A percentile compares a stretch with the other conserved stretches of the same genome.
Conservation (phyloP, 2,797 vertebrate genomes). For the Octomys mimax region DNA sequence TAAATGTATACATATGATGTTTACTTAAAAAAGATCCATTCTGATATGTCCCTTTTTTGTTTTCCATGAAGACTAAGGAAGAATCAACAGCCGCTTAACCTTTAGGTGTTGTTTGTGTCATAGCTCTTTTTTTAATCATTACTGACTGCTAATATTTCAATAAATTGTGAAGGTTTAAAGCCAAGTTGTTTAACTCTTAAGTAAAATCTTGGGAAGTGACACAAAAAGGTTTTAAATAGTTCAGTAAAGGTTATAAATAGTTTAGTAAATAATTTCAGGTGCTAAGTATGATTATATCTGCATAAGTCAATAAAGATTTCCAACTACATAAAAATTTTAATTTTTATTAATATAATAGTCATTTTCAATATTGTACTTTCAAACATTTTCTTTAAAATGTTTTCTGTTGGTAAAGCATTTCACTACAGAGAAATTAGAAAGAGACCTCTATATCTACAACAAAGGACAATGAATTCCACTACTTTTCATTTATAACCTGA, state of each 20-base stretch:
- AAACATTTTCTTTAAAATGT: neutral
- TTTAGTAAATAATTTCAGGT: neutral
- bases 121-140: neutral
- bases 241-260: neutral
- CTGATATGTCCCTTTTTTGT: neutral
- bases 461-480: slow-evolving; percentile 34
- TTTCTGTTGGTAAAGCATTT: neutral
- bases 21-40: neutral
- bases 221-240: neutral
- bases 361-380: neutral
- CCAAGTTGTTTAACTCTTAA: neutral
- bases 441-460: neutral
- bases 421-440: slow-evolving; percentile 9
- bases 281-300: slow-evolving; percentile 29
- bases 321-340: neutral
- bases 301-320: neutral
- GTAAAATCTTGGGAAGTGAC: neutral
- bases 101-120: neutral
- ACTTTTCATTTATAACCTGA: slow-evolving; percentile 77
- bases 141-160: neutral
- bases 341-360: neutral
- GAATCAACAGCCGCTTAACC: neutral
- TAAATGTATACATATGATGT: neutral
- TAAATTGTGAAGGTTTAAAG: neutral
- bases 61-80: neutral